phyloP scores from a whole-genome alignment of 2,888 invertebrate species.

The Drosophila maculinotata region DNA sequence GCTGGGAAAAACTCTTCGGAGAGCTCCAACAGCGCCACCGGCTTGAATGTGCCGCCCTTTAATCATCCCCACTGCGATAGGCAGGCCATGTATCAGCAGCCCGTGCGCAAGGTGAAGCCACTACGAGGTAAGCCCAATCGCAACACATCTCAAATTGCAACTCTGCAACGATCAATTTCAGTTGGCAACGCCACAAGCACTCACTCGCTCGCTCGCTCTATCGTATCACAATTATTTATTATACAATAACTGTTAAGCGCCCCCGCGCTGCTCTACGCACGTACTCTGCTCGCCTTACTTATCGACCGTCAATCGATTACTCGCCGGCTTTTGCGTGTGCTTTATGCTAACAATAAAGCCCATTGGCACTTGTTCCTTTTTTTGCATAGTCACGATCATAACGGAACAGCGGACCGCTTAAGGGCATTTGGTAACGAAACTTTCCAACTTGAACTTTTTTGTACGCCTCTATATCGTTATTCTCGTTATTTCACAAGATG shows the following conservation, averaged over 20 bases:
- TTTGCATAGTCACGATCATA: conserved; percentile 38
- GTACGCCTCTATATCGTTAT: too few relatives aligned
- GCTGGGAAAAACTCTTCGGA: conserved; percentile 24
- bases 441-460: too few relatives aligned
- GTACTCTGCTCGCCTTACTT: conserved; percentile 32
- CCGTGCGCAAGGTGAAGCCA: conserved; percentile 52
- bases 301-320: conserved; percentile 33
- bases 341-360: neutral
- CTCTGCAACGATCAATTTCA: neutral
- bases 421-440: conserved; percentile 33
- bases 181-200: conserved; percentile 8
- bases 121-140: conserved; percentile 51
- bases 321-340: conserved; percentile 31
- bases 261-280: conserved; percentile 26
- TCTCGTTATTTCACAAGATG: conserved; percentile 32
- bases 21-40: conserved; percentile 18
- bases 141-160: neutral
- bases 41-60: conserved; percentile 39
- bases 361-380: neutral
- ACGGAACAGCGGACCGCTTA: neutral
- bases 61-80: conserved; percentile 69
- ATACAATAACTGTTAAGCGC: conserved; percentile 44
- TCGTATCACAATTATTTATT: conserved; percentile 29
- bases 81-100: conserved; percentile 63
- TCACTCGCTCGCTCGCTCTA: neutral